Evolutionary conservation across 2,113 vertebrate genomes (phyloP).

Genomic region (Heterocephalus glaber): DNA sequence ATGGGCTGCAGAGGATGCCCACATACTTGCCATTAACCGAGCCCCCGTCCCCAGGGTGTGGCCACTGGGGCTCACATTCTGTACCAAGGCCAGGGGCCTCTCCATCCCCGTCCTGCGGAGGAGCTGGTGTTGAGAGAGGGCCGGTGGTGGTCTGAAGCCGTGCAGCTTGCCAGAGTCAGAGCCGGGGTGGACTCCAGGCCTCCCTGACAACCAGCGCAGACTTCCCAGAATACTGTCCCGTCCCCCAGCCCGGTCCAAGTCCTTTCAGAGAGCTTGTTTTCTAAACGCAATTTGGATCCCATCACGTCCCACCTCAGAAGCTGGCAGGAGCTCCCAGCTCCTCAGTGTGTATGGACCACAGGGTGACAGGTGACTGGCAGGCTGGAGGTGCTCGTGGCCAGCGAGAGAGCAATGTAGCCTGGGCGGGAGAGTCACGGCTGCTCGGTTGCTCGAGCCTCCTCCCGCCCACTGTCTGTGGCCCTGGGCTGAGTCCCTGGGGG

Average conservation of each 20-base stretch:
- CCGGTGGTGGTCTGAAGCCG: not conserved
- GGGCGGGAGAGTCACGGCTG: not conserved
- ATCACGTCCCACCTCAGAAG: not conserved
- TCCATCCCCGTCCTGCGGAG: not conserved
- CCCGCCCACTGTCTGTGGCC: not conserved
- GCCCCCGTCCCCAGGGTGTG: rapidly evolving
- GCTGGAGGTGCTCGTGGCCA: rapidly evolving
- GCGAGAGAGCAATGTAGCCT: not conserved
- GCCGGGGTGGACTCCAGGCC: not conserved
- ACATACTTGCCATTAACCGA: rapidly evolving
- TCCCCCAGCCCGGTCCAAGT: not conserved
- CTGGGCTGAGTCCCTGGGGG: not conserved
- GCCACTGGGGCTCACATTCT: not conserved
- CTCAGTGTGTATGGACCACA: not conserved
- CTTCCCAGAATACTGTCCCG: not conserved
- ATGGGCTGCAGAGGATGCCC: rapidly evolving
- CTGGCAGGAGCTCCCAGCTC: not conserved
- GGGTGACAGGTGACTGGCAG: not conserved
- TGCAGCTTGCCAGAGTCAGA: rapidly evolving
- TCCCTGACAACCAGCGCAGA: not conserved
- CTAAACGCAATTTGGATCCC: not conserved
- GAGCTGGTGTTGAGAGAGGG: not conserved
- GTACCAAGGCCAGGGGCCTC: rapidly evolving
- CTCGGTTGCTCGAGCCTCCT: not conserved
- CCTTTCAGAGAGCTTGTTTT: not conserved